Percentiles rank a stretch among this genome's conserved stretches.
These are phyloP conservation scores for Stomatorhinus ivindoensis DNA, from an alignment of 2,113 vertebrate species.

Conservation along the genomic window DNA sequence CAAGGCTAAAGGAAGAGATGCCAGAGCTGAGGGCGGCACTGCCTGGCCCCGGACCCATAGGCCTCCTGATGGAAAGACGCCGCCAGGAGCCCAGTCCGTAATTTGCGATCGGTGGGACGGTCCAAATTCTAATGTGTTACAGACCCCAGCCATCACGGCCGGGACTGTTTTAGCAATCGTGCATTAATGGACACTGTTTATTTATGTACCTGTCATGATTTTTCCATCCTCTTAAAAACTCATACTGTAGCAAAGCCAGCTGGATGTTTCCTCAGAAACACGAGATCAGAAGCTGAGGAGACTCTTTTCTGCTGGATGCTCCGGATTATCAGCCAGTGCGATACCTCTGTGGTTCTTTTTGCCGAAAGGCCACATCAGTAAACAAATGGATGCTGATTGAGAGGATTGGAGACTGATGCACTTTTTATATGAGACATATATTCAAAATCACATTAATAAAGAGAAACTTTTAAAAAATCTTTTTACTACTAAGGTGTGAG, in stretches of 20 bases:
- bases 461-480: not conserved
- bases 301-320: slow-evolving; percentile 39
- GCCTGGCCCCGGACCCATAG: not conserved
- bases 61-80: slow-evolving; percentile 42
- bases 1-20: not conserved
- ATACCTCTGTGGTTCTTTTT: slow-evolving; percentile 41
- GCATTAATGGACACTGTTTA: slow-evolving; percentile 53
- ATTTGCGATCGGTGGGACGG: slow-evolving; percentile 35
- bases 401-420: not conserved
- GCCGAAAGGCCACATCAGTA: slow-evolving; percentile 48
- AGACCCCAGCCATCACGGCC: slow-evolving; percentile 37
- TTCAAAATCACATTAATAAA: not conserved
- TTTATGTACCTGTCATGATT: slow-evolving; percentile 63
- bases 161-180: slow-evolving; percentile 44
- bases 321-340: slow-evolving; percentile 50
- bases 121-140: slow-evolving; percentile 50
- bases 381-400: slow-evolving; percentile 47
- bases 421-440: not conserved
- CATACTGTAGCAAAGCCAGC: slow-evolving; percentile 50
- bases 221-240: slow-evolving; percentile 48
- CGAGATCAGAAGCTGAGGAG: slow-evolving; percentile 29
- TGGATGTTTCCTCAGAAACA: slow-evolving; percentile 50
- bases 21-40: not conserved
- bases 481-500: not conserved
- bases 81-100: slow-evolving; percentile 23